Base-by-base conservation (phyloP, 2,888 invertebrate genomes). In the Asteroscopus sphinx region DNA sequence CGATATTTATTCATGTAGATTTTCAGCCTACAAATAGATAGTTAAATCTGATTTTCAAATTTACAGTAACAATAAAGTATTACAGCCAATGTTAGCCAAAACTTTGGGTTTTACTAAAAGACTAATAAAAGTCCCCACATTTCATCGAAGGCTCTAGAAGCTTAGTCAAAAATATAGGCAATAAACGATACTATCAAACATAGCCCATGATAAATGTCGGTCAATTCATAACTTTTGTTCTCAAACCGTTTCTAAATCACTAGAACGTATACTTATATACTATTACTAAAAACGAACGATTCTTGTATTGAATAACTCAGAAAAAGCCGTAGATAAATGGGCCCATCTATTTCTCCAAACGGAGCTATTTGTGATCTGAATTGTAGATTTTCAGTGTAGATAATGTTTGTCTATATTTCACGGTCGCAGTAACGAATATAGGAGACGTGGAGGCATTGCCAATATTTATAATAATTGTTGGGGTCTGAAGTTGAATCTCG, bases 381-480 rank as follows among this genome's bases (percentile, higher is more conserved):
- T 74, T 74, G 69, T 76, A 69, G 73, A 76, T 76, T 61, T 68
- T 58, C 40, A 66, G 62, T 54, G 56, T 60, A 58, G 57, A 73
- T 76, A 76, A 73, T 73, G 66, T 66, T 60, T 59, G 52, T 47
- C 51, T 63, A 66, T 69, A 72, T 69, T 59, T 73, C 54, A 68
- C 49, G 32, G 26, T 41, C 33, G 28, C 28, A 16, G 49, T 54
- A 55, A 55, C 53, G 26, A 62, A 62, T 58, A 62, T 55, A 62
- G 44, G 4, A 32, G 51, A 52, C 42, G 12, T 26, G 33, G 51
- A 60, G 30, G 33, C 56, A 46, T 60, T 47, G 42, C 54, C 67
- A 66, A 73, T 74, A 62, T 76, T 73, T 74, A 68, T 74, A 76
- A 73, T 73, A 75, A 79, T 73, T 75, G 69, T 63, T 64, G 46